These are phyloP conservation scores for Phyllotreta striolata DNA, from an alignment of 2,888 invertebrate species.

Conservation along the genomic window DNA sequence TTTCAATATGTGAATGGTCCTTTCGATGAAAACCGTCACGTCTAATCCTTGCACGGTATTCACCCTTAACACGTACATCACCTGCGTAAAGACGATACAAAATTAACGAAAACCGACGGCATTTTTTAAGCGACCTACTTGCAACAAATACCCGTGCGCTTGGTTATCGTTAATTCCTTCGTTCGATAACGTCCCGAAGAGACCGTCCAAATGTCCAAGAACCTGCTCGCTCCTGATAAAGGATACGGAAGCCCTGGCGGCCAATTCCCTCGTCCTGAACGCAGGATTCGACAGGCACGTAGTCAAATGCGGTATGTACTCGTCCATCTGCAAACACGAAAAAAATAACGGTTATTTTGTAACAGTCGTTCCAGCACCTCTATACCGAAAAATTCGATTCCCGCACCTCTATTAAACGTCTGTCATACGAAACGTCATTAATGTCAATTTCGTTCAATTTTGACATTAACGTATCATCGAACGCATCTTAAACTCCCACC, in stretches of 20 bases:
- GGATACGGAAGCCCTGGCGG: conserved; percentile 74
- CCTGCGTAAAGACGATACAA: no score
- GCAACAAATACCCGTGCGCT: conserved; percentile 73
- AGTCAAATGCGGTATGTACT: conserved; percentile 71
- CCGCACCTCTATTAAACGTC: no score
- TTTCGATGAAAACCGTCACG: conserved; percentile 43
- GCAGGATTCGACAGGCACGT: conserved; percentile 72
- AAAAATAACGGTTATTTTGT: no score
- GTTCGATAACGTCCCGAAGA: conserved; percentile 47
- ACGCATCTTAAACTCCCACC: no score
- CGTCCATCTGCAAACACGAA: conserved; percentile 64
- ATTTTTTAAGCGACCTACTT: conserved; percentile 61
- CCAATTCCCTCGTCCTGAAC: conserved; percentile 75
- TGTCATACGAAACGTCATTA: no score
- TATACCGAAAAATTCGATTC: no score
- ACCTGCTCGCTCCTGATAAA: conserved; percentile 62
- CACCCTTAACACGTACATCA: conserved; percentile 51
- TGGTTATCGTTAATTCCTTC: conserved; percentile 64
- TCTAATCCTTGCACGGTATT: conserved; percentile 42
- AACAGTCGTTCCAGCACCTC: no score
- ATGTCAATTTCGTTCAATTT: no score
- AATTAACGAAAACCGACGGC: not conserved
- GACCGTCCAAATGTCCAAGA: conserved; percentile 48
- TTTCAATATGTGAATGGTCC: conserved; percentile 50
- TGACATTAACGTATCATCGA: no score